Evolutionary conservation across 1,140 invertebrate genomes (phyloP).

Genomic region (Prorops nasuta): DNA sequence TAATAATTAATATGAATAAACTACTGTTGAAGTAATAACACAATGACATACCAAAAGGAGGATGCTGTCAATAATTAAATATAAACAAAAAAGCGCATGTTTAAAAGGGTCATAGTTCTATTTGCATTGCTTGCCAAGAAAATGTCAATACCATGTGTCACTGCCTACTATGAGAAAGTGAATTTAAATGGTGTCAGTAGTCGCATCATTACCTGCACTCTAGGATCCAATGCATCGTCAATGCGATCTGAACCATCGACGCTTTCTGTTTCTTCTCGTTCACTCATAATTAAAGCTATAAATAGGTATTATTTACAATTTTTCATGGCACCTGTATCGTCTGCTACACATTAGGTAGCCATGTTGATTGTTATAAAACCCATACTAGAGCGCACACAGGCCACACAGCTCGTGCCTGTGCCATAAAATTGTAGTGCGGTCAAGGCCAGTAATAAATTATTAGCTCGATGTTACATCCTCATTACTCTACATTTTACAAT

Average conservation of each 20-base stretch:
- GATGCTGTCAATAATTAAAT: no score
- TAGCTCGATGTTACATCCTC: no score
- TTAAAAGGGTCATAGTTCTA: no score
- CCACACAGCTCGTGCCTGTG: no score
- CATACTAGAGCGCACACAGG: slow-evolving; percentile 11
- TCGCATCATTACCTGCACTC: slow-evolving; percentile 60
- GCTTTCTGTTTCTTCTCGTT: slow-evolving; percentile 36
- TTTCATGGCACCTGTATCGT: slow-evolving; percentile 50
- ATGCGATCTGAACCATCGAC: slow-evolving; percentile 42
- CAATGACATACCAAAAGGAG: no score
- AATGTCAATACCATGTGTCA: slow-evolving; percentile 25
- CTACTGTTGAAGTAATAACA: no score
- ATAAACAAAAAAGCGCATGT: no score
- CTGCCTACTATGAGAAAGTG: neutral
- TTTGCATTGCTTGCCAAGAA: no score
- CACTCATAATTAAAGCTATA: slow-evolving; percentile 51
- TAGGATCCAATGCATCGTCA: slow-evolving; percentile 56
- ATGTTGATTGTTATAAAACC: slow-evolving; percentile 41
- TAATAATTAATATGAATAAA: neutral
- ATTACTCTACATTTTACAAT: no score
- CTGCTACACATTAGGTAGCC: slow-evolving; percentile 49
- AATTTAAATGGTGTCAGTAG: no score
- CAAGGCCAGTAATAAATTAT: no score
- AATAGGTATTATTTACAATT: slow-evolving; percentile 46
- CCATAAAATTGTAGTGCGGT: no score